Base-by-base conservation (phyloP, 2,113 vertebrate species). In the Leucopternis melanops region DNA sequence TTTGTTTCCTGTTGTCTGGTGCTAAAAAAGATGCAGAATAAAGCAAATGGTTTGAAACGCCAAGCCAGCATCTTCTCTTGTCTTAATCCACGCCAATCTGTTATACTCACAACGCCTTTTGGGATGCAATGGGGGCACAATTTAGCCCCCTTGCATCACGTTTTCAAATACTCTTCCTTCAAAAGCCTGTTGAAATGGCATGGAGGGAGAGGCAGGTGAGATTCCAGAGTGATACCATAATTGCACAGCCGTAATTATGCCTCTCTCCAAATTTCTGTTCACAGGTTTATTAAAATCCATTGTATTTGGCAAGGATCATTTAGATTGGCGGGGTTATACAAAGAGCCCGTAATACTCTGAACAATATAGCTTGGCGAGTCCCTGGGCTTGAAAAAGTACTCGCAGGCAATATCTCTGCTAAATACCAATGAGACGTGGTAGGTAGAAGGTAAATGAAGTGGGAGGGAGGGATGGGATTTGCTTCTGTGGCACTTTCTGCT, bases 281-380 rank as follows among this genome's bases (percentile, higher is more conserved):
- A 27, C 36, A 32, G 66, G 55, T 90, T 93, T 93, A 81, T 93
- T 96, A 86, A 95, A 88, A 92, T 78, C 86, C 85, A 88, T 80
- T 95, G 50, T 90, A 49, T 88, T 88, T 95, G 78, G 31, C 63
- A 78, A 85, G 72, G 45, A 82, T 77, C 52, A 5, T 63, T 95
- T 90, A 90, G 59, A 92, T 79, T 87, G 65, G 66, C 71, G 82
- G 78, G 47, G 42, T 78, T 88, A 57, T 54, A 73, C 71, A 81
- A 91, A 71, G 36, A 85, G 27, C 66, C 66, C 36, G 1, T 59
- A 85, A 47, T 81, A 52, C n/a, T 86, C 65, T 49, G 34, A 95
- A 90, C n/a, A 95, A 32, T 54, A 36, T 11, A 62, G 47, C 52
- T 70, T 54, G 52, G 78, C n/a, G 29, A 42, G 65, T 82, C 95